A percentile compares a stretch with the other conserved stretches of the same genome.
phyloP scores from a whole-genome alignment of 1,140 invertebrate genomes.

The fruit fly (Drosophila melanogaster) region Release_6_plus_ISO1_MT NT_037436.4:1747501-1748000 shows the following conservation, averaged over 20 bases:
- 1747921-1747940: conserved; percentile 74
- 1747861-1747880: conserved; percentile 51
- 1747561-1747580: conserved; percentile 27
- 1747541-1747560: conserved; percentile 75
- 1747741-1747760: conserved; percentile 18
- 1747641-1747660: conserved; percentile 59
- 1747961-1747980: conserved; percentile 36
- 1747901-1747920: conserved; percentile 44
- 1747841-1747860: conserved; percentile 79
- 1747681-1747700: conserved; percentile 55
- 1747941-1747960: conserved; percentile 71
- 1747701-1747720: conserved; percentile 71
- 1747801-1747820: conserved; percentile 80
- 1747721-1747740: conserved; percentile 71
- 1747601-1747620: conserved; percentile 76
- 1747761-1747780: conserved; percentile 67
- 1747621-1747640: conserved; percentile 81
- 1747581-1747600: conserved; percentile 29
- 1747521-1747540: conserved; percentile 71
- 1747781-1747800: conserved; percentile 74
- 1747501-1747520: conserved; percentile 48
- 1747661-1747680: conserved; percentile 42
- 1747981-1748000: conserved; percentile 32
- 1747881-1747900: conserved; percentile 47
- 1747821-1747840: conserved; percentile 83